Percentiles rank a stretch among this genome's conserved stretches.
Evolutionary conservation across 2,888 invertebrate species (phyloP).

Genomic region (Lysandra bellargus): DNA sequence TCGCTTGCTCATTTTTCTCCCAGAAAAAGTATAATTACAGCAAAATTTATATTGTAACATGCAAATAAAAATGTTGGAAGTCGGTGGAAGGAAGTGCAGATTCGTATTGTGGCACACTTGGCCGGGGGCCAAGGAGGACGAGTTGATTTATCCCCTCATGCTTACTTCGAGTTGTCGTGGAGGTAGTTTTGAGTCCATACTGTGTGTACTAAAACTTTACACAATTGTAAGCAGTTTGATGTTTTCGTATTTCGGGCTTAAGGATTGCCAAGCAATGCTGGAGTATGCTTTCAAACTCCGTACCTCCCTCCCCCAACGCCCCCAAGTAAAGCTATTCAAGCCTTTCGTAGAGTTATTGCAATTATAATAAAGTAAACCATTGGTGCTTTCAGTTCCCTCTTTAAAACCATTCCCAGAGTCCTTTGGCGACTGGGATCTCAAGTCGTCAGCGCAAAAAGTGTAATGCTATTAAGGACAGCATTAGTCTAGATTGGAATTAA

Average conservation of each 20-base stretch:
- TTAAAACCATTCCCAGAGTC: not conserved
- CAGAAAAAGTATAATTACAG: constrained; percentile 19
- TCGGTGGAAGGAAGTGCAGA: constrained; percentile 25
- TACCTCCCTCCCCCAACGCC: not conserved
- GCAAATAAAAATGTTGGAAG: constrained; percentile 17
- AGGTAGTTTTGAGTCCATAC: constrained; percentile 2
- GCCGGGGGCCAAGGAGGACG: not conserved
- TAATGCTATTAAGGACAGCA: not conserved
- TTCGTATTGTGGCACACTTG: constrained; percentile 25
- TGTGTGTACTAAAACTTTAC: not conserved
- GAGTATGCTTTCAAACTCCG: not conserved
- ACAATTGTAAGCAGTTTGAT: not conserved
- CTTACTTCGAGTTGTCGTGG: not conserved
- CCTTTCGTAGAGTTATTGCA: not conserved
- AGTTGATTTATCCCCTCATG: constrained; percentile 11
- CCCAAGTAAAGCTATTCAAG: not conserved
- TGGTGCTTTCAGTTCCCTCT: not conserved
- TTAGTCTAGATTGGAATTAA: not conserved
- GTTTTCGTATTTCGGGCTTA: not conserved
- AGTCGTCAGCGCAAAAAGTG: not conserved
- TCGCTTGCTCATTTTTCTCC: not conserved
- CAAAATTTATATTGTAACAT: constrained; percentile 16
- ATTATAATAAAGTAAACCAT: no score
- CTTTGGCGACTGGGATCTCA: not conserved
- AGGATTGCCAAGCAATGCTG: not conserved